A percentile compares a stretch with the other conserved stretches of the same genome.
These are phyloP conservation scores for Osmerus eperlanus DNA, from an alignment of 2,113 vertebrate species.

Conservation along the genomic window DNA sequence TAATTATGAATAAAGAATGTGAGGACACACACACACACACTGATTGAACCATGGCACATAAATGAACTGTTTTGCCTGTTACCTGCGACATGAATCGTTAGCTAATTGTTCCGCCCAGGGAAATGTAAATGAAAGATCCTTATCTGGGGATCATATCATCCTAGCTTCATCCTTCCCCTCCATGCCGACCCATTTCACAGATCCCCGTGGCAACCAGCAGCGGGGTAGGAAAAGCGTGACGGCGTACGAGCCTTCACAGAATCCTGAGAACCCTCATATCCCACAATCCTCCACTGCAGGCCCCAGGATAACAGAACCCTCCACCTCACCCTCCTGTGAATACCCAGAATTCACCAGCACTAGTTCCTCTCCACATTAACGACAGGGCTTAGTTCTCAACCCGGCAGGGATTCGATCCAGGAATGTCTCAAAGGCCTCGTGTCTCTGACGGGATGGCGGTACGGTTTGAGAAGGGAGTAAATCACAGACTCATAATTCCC, in stretches of 20 bases:
- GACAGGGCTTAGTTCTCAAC: too few species aligned
- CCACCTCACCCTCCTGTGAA: neutral
- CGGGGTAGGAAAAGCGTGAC: neutral
- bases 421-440: too few species aligned
- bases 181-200: conserved; percentile 18
- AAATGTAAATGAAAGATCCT: neutral
- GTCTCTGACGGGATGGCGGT: too few species aligned
- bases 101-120: neutral
- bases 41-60: neutral
- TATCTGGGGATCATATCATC: conserved; percentile 11
- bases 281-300: neutral
- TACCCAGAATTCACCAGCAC: neutral
- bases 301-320: conserved; percentile 13
- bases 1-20: too few species aligned
- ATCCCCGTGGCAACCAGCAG: conserved; percentile 12
- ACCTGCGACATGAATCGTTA: neutral
- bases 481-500: too few species aligned
- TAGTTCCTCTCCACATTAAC: neutral
- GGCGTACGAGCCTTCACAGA: neutral
- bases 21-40: neutral
- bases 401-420: too few species aligned
- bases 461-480: too few species aligned
- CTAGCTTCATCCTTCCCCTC: neutral
- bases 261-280: conserved; percentile 2
- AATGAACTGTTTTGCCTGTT: neutral